Evolutionary conservation across 2,888 invertebrate genomes (phyloP).

Genomic region (Perithous albicinctus): DNA sequence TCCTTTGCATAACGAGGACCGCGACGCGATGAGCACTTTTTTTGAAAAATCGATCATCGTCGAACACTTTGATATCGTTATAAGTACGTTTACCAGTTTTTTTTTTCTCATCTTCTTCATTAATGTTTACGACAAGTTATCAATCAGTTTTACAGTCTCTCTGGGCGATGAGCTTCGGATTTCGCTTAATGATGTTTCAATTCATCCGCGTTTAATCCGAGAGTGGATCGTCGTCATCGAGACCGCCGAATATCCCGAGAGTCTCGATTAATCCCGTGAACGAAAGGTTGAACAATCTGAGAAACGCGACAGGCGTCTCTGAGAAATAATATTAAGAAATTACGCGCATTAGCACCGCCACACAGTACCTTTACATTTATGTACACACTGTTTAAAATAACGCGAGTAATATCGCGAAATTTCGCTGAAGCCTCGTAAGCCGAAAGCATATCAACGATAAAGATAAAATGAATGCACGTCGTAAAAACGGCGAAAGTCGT

Average conservation of each 20-base stretch:
- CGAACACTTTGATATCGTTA: conserved; percentile 66
- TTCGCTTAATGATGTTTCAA: background rate
- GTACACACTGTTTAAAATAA: conserved; percentile 19
- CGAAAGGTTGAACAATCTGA: conserved; percentile 11
- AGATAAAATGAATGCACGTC: background rate
- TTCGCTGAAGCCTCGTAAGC: background rate
- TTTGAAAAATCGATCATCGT: conserved; percentile 50
- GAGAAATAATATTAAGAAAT: background rate
- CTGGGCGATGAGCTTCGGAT: conserved; percentile 25
- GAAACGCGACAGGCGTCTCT: conserved; percentile 24
- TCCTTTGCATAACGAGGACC: conserved; percentile 20
- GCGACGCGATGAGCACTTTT: conserved; percentile 53
- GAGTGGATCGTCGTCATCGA: conserved; percentile 12
- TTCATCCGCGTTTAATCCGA: background rate
- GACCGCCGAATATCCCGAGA: background rate
- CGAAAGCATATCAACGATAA: background rate
- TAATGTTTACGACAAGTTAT: conserved; percentile 14
- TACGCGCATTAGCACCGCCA: background rate
- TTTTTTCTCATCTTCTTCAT: conserved; percentile 38
- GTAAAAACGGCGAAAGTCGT: conserved; percentile 21
- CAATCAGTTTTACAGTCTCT: conserved; percentile 42
- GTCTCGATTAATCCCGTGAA: background rate
- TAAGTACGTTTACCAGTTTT: conserved; percentile 48
- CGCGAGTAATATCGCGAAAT: background rate
- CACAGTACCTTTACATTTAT: conserved; percentile 15